Conservation (phyloP, 1,140 invertebrate species). For the Eupristina koningsbergeri region DNA sequence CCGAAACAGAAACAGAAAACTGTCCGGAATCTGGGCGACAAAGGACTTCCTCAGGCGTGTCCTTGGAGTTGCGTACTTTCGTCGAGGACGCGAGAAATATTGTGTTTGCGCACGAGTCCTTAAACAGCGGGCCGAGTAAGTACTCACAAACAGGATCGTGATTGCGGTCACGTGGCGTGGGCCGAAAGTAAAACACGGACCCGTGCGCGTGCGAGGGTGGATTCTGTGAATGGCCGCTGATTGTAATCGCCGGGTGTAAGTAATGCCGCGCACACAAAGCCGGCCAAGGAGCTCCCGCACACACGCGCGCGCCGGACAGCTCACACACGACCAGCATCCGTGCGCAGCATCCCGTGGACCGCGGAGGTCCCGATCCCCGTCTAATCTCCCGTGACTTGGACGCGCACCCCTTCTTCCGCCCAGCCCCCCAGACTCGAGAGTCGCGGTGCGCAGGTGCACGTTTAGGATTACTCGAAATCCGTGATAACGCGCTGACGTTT, state of each 20-base stretch:
- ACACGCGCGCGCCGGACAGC: background rate
- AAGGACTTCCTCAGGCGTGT: constrained; percentile 14
- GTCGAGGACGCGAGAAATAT: constrained; percentile 18
- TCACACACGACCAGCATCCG: background rate
- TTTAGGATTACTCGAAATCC: background rate
- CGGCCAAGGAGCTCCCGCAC: constrained; percentile 21
- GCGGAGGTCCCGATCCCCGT: background rate
- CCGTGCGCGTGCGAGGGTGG: constrained; percentile 60
- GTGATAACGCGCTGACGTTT: constrained; percentile 3
- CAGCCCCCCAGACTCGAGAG: background rate
- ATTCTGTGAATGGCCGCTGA: constrained; percentile 71
- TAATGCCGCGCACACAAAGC: constrained; percentile 61
- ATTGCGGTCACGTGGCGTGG: constrained; percentile 72
- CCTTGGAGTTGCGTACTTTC: too few species aligned
- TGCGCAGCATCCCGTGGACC: too few species aligned
- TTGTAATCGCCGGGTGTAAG: constrained; percentile 72
- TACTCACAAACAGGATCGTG: constrained; percentile 68
- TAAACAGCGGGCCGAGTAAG: constrained; percentile 65
- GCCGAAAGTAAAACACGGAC: constrained; percentile 67
- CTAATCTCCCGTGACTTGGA: constrained; percentile 15
- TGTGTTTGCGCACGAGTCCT: constrained; percentile 51
- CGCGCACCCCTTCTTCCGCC: too few species aligned
- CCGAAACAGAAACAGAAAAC: background rate
- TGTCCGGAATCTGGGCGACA: constrained; percentile 7
- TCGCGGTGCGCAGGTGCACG: background rate